These are phyloP conservation scores for Macrocentrus cingulum DNA, from an alignment of 1,140 invertebrate species.

Conservation along the genomic window DNA sequence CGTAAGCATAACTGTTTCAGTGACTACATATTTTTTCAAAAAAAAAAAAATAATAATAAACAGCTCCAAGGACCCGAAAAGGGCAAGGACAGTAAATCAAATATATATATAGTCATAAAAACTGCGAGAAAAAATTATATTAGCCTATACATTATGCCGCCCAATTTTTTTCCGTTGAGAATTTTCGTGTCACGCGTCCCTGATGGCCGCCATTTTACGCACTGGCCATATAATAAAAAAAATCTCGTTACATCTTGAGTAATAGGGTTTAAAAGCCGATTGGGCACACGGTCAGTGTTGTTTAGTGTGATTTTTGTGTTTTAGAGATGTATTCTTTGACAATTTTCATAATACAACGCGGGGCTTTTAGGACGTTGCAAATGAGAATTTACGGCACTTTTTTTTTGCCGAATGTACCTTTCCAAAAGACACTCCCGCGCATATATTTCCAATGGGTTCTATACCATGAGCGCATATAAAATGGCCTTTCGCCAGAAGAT, in stretches of 20 bases:
- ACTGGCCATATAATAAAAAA: not conserved
- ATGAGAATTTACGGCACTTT: conserved; percentile 23
- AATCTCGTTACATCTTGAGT: conserved; percentile 3
- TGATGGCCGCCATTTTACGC: too few relatives aligned
- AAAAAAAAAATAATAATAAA: conserved; percentile 1
- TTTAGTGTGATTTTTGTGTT: not conserved
- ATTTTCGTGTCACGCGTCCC: too few relatives aligned
- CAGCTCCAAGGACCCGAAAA: not conserved
- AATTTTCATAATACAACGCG: conserved; percentile 26
- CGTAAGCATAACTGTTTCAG: not conserved
- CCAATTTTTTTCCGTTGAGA: too few relatives aligned
- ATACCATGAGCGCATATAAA: too few relatives aligned
- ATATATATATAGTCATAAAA: not conserved
- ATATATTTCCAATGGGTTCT: not conserved
- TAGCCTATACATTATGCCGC: too few relatives aligned
- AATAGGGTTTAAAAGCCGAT: not conserved
- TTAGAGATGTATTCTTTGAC: too few relatives aligned
- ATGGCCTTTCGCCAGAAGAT: conserved; percentile 18
- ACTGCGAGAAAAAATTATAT: not conserved
- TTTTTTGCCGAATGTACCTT: too few relatives aligned
- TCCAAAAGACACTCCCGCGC: conserved; percentile 8
- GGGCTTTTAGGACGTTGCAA: conserved; percentile 1
- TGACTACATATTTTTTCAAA: not conserved
- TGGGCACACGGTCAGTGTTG: not conserved
- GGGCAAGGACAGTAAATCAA: not conserved